Evolutionary conservation across 1,140 invertebrate species (phyloP), one percentile per base, ranked within the genome.

Genomic region (Drosophila bipectinata): DNA sequence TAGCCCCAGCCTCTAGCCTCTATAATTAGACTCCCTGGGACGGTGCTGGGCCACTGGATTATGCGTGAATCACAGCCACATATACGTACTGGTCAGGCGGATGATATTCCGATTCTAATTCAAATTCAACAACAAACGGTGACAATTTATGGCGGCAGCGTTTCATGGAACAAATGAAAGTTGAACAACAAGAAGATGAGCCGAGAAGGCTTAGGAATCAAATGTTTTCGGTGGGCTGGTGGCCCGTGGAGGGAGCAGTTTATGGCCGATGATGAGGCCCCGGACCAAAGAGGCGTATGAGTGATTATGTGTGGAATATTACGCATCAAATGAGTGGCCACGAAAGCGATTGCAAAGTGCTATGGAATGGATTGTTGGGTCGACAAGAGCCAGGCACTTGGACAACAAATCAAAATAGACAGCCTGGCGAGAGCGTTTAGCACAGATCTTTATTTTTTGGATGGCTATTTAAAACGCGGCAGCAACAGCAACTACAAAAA

Each of bases 341-440:
- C 66, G 62, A 68, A 32, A n/a, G 48, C 6, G 26, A 7, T 28
- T 28, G 26, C 26, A 28, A 28, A 28, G 26, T 28, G 74, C 30
- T 15, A 45, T 48, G 37, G 45, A 57, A 58, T 52, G 61, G 51
- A 67, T 66, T 53, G 60, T 37, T 24, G 15, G 60, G 63, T 52
- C 44, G 64, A 69, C 67, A 69, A 69, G 66, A 58, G 67, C 51
- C 64, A 57, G 73, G 83, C 83, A 89, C 83, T 88, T 89, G 84
- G 84, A 88, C 83, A 88, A 88, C 84, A 88, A 88, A 88, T 88
- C 83, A 87, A 87, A 87, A 87, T 87, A 87, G 83, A 87, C 83
- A 87, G 79, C 71, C 83, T 82, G 84, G 83, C 75, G 67, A 83
- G 83, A 87, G 79, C 75, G 82, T 85, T 85, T 85, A 85, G 83